Evolutionary conservation across 1,140 invertebrate genomes (phyloP), one percentile per base, ranked within the genome.

Genomic region (Riptortus pedestris): DNA sequence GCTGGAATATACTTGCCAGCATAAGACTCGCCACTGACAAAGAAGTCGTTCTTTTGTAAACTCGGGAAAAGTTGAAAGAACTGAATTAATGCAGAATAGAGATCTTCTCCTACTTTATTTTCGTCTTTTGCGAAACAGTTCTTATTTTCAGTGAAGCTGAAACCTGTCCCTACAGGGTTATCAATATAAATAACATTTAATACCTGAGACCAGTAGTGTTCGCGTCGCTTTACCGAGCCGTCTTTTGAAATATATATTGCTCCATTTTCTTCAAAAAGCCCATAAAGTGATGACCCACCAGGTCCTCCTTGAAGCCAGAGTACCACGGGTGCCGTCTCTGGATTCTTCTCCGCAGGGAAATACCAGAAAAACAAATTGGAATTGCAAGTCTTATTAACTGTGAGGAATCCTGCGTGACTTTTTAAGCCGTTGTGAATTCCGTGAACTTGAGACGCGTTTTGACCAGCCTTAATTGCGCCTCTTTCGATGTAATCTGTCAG

Each of bases 111-210:
- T 1, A 89, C 82, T 26, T 27, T 9, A 11, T 14, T n/a, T 20
- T 60, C 18, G 18, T 62, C 51, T 20, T 22, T 63, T 2, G 31
- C 47, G 27, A 62, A 63, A 14, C 64, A 58, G 20, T 27, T 18
- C 28, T 59, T 26, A 24, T 47, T 55, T 9, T 64, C 51, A 9
- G 68, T 67, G 45, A 67, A 69, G 47, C 68, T 69, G 26, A 64
- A 69, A 4, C 69, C 69, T 4, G 66, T 65, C 0, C 68, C 69
- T 9, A 70, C 66, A 1, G 68, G 68, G 12, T 91, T 93, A 71
- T 94, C 91, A 58, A 95, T 86, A 70, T 89, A 93, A 16, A 94
- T 76, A 29, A 93, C 70, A 70, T 87, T 85, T 69, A 87, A 85
- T 3, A 79, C 81, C n/a, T 79, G 74, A 63, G 81, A 85, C 65